These are phyloP conservation scores for Ylistrum balloti DNA, from an alignment of 1,140 invertebrate genomes.

Conservation along the genomic window DNA sequence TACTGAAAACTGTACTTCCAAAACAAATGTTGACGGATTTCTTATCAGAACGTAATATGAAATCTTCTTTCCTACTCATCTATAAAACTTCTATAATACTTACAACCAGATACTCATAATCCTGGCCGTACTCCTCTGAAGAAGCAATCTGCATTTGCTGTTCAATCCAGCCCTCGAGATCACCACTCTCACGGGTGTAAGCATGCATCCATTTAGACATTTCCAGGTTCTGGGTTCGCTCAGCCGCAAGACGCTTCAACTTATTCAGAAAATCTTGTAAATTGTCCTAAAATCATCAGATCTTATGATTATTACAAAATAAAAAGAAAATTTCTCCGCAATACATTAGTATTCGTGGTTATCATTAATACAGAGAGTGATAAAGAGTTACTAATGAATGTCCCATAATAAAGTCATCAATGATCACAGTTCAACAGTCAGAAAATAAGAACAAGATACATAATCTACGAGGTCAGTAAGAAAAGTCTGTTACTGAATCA, in stretches of 20 bases:
- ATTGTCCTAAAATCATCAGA: slow-evolving; percentile 75
- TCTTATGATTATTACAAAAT: background rate
- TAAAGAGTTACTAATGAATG: background rate
- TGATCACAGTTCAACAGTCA: background rate
- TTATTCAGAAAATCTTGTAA: slow-evolving; percentile 89
- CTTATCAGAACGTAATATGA: background rate
- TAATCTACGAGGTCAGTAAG: too few species aligned
- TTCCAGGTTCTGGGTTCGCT: slow-evolving; percentile 92
- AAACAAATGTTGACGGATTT: too few species aligned
- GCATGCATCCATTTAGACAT: slow-evolving; percentile 96
- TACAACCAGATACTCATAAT: slow-evolving; percentile 97
- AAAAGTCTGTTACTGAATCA: background rate
- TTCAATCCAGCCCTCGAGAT: slow-evolving; percentile 96
- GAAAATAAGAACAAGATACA: background rate
- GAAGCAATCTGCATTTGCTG: slow-evolving; percentile 95
- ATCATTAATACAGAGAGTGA: too few species aligned
- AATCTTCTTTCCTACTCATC: background rate
- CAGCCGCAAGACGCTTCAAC: slow-evolving; percentile 90
- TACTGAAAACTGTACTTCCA: too few species aligned
- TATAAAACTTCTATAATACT: slow-evolving; percentile 64
- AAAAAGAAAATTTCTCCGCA: too few species aligned
- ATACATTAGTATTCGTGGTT: too few species aligned
- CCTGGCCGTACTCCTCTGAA: slow-evolving; percentile 97
- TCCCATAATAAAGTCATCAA: too few species aligned
- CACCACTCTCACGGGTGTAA: slow-evolving; percentile 94